phyloP scores from a whole-genome alignment of 2,797 vertebrate species.

The Mormyrops boulengeri region DNA sequence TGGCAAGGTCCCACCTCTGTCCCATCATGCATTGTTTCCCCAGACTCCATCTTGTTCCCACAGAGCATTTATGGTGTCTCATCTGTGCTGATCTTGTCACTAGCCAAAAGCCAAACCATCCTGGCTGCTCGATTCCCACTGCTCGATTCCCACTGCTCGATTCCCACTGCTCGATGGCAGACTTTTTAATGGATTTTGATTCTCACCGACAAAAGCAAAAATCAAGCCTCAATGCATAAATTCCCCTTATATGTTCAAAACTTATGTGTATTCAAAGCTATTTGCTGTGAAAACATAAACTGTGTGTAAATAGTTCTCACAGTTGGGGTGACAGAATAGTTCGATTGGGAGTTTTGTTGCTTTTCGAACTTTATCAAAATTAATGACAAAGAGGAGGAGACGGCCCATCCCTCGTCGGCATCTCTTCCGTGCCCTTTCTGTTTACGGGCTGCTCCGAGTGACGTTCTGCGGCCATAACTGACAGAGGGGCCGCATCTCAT shows the following conservation, averaged over 20 bases:
- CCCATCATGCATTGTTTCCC: not conserved
- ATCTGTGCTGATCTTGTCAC: not conserved
- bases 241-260: not conserved
- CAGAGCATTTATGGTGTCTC: not conserved
- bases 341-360: not conserved
- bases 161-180: not conserved
- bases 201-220: not conserved
- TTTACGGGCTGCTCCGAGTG: not conserved
- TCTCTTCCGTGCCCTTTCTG: not conserved
- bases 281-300: not conserved
- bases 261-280: not conserved
- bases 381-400: not conserved
- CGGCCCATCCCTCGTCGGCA: not conserved
- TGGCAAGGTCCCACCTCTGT: not conserved
- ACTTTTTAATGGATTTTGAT: not conserved
- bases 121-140: not conserved
- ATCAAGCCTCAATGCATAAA: not conserved
- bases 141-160: not conserved
- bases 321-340: not conserved
- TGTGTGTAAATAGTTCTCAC: not conserved
- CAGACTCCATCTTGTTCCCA: not conserved
- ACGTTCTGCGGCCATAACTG: not conserved
- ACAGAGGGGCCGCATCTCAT: not conserved
- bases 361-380: not conserved
- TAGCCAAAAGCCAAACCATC: not conserved